Conservation (phyloP, 2,888 invertebrate genomes). For the Apamea crenata region DNA sequence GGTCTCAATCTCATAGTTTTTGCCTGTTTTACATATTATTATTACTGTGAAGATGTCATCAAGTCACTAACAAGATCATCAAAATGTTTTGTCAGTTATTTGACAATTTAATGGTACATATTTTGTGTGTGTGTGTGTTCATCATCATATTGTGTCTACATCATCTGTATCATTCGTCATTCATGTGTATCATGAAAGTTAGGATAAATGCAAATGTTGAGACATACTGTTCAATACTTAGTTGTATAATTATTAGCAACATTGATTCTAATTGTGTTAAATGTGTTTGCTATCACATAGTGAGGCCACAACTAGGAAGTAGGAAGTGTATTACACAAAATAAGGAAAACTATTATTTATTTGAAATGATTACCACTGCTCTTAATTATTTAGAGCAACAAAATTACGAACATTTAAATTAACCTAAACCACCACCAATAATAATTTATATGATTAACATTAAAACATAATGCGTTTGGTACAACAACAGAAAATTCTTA, state of each 20-base stretch:
- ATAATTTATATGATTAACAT: background rate
- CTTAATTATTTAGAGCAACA: background rate
- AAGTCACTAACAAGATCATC: background rate
- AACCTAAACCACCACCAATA: background rate
- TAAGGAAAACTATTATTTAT: background rate
- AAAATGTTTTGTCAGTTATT: background rate
- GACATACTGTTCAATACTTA: constrained; percentile 2
- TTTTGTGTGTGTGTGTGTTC: background rate
- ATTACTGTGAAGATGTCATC: constrained; percentile 1
- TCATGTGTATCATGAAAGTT: background rate
- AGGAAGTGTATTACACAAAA: background rate
- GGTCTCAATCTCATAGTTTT: background rate
- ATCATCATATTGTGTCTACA: background rate
- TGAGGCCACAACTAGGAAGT: no score
- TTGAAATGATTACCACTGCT: background rate
- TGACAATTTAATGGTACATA: constrained; percentile 3
- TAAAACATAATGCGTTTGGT: background rate
- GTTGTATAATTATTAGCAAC: constrained; percentile 29
- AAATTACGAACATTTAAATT: background rate
- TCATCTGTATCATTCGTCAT: background rate
- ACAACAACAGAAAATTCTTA: background rate
- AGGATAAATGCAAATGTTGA: constrained; percentile 8
- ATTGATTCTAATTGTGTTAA: constrained; percentile 47
- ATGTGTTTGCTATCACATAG: constrained; percentile 17
- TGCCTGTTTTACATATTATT: background rate